Base-by-base conservation (phyloP, 2,113 vertebrate species). In the Pygoscelis adeliae region DNA sequence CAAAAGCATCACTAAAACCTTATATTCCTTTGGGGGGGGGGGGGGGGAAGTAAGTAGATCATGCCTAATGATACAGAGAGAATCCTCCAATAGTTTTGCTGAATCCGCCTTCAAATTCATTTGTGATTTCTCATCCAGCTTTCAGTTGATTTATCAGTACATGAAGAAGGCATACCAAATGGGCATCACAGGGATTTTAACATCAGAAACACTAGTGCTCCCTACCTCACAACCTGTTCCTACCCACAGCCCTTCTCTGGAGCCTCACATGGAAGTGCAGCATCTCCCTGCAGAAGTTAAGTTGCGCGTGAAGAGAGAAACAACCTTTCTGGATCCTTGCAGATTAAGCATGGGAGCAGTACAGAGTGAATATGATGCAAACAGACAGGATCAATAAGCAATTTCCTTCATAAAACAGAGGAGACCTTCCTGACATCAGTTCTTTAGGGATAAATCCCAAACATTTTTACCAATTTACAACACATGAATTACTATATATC, bases 341-440 rank as follows among this genome's bases (percentile, higher is more conserved):
- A 91, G 80, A 61, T 91, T 84, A 91, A 78, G 50, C 42, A 74
- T 7, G 4, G 40, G 58, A 81, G 52, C 62, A 47, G 59, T 63
- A 46, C 20, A 27, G 55, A 55, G 55, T 91, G 79, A 83, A 72
- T 83, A 58, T 67, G 87, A 91, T 89, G 77, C 44, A 73, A 50
- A 73, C 26, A 85, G 96, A 87, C 67, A 87, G 89, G 69, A 94
- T 93, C 93, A 89, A 91, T 96, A 93, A 71, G 56, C 73, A 81
- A 65, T 94, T 97, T 96, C 52, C 56, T 87, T 96, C 47, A 66
- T 65, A 92, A 87, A 84, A 91, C 36, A 63, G 50, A 66, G 49
- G 44, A 87, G 25, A 40, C 56, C 16, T 89, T 82, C 55, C 56
- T 67, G 71, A 81, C 63, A 74, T 56, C 32, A 14, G 34, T 71